Evolutionary conservation across 2,797 vertebrate genomes (phyloP), one percentile per base, ranked within the genome.

Genomic region (Takifugu rubripes): DNA sequence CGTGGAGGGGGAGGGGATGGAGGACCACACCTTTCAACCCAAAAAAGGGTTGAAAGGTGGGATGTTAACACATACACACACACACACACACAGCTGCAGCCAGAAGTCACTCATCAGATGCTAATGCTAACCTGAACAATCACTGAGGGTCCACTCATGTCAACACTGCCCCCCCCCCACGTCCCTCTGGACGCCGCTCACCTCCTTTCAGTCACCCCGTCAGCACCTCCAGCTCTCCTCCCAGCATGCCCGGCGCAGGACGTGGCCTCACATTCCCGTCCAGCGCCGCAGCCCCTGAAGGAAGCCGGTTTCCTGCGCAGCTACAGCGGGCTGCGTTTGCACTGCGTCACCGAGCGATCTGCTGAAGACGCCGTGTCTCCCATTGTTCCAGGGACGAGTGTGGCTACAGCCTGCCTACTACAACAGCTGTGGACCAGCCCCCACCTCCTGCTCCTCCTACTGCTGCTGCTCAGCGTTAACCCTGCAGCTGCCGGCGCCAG

Each of bases 361-460:
- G 43, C 43, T 75, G 85, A 74, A 83, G 78, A 87, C 86, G 87
- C 88, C 84, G 82, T 84, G 82, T 87, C 88, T 90, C 82, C 89
- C 89, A 92, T 92, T 92, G 91, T 92, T 91, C 87, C 84, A 77
- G 84, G 75, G 78, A 21, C 59, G 81, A 90, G 74, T 80, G 87
- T 88, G 80, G 80, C 82, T 77, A 78, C 66, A 90, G 87, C 85
- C 86, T 85, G 80, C 87, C 90, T 86, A 81, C 88, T 87, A 89
- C 82, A 87, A 89, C 90, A 92, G 90, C 91, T 92, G 90, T 90
- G 88, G 85, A 87, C 87, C 84, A 81, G 87, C 88, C 88, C 86
- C 88, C 87, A 62, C 68, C 78, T 75, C 70, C 79, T 79, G 70
- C 82, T 71, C 66, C 53, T 67, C 80, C 76, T 58, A 78, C 72